These are phyloP conservation scores for Calephelis nemesis DNA, from an alignment of 1,140 invertebrate genomes.

Conservation along the genomic window DNA sequence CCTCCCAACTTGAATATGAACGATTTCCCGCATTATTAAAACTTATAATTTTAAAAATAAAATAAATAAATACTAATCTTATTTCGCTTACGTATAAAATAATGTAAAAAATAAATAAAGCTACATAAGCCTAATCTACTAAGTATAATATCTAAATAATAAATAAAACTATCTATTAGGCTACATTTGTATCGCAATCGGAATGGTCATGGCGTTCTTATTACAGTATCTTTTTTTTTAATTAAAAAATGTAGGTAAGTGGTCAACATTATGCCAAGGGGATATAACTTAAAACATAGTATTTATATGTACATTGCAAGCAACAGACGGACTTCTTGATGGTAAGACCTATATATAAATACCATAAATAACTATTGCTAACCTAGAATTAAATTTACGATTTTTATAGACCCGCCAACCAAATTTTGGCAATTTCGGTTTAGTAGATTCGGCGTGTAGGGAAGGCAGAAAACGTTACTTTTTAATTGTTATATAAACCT, in stretches of 20 bases:
- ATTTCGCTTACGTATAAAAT: constrained; percentile 15
- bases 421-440: no score
- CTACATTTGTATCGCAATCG: constrained; percentile 11
- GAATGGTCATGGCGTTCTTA: constrained; percentile 20
- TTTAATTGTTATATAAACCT: no score
- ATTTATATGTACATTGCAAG: no score
- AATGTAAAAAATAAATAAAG: constrained; percentile 30
- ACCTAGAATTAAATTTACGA: no score
- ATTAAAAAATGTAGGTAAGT: no score
- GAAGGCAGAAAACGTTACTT: no score
- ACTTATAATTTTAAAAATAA: constrained; percentile 50
- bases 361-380: no score
- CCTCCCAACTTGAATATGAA: constrained; percentile 86
- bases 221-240: neutral
- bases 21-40: constrained; percentile 82
- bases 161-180: neutral
- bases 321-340: no score
- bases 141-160: neutral
- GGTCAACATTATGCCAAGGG: neutral
- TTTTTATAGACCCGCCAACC: no score
- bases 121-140: constrained; percentile 33
- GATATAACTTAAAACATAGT: no score
- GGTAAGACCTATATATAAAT: no score
- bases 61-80: constrained; percentile 39
- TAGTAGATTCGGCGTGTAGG: no score